phyloP scores from a whole-genome alignment of 2,113 vertebrate genomes.

The Megatriorchis doriae region DNA sequence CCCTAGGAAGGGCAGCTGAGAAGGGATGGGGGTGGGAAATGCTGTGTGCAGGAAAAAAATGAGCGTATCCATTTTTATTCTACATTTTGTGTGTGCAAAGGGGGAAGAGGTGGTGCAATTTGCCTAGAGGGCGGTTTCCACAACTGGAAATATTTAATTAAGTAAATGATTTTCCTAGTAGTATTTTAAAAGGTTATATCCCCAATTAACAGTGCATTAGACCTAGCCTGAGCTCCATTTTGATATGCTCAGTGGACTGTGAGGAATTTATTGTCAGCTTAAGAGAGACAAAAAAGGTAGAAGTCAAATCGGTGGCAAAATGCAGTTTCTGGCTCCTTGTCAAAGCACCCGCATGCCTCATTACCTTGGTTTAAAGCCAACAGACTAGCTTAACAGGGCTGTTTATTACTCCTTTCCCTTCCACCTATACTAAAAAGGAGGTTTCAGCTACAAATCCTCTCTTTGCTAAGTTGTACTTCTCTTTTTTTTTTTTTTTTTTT shows the following conservation, averaged over 20 bases:
- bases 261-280: constrained; percentile 47
- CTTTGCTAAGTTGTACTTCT: background rate
- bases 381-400: constrained; percentile 9
- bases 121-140: background rate
- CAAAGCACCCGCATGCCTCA: constrained; percentile 54
- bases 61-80: background rate
- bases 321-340: constrained; percentile 52
- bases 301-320: constrained; percentile 31
- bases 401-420: constrained; percentile 25
- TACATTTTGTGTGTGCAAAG: background rate
- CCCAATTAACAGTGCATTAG: background rate
- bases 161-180: constrained; percentile 46
- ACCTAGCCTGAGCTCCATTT: background rate
- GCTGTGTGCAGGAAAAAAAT: background rate
- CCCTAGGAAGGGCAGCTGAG: background rate
- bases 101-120: background rate
- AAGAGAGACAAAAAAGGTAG: constrained; percentile 43
- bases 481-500: background rate
- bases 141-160: constrained; percentile 60
- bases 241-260: constrained; percentile 37
- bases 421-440: background rate
- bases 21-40: background rate
- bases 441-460: background rate
- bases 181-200: constrained; percentile 42
- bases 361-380: constrained; percentile 64